Conservation (phyloP, 2,113 vertebrate species). For the Rhea pennata region DNA sequence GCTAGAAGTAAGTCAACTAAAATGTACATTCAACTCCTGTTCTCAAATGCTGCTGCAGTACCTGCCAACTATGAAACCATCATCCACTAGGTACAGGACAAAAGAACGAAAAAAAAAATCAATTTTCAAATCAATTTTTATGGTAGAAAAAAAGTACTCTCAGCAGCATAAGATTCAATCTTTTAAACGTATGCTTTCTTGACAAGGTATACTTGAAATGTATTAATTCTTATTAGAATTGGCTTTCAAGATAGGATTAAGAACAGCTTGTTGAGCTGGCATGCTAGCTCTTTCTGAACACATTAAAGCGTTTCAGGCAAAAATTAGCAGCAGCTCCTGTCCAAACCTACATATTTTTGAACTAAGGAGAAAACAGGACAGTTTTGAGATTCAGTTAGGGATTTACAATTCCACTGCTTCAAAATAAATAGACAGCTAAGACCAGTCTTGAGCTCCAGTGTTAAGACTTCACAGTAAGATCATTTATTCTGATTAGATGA, state of each 20-base stretch:
- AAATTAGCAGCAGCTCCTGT: background rate
- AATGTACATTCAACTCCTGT: background rate
- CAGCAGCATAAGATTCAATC: background rate
- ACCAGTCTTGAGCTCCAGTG: background rate
- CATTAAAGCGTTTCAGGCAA: background rate
- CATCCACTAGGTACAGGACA: accelerated
- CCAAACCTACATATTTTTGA: background rate
- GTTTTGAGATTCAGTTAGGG: background rate
- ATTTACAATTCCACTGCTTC: background rate
- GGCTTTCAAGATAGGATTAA: background rate
- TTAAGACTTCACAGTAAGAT: background rate
- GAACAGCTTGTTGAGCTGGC: background rate
- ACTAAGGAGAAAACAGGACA: background rate
- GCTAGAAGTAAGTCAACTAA: background rate
- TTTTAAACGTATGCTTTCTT: background rate
- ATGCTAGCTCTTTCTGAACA: background rate
- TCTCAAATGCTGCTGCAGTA: background rate
- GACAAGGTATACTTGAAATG: background rate
- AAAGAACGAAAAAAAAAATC: background rate
- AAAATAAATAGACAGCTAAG: background rate
- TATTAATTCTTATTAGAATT: background rate
- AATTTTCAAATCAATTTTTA: background rate
- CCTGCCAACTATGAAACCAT: background rate
- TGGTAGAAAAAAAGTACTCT: background rate
- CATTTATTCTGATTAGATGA: background rate